Evolutionary conservation across 92 coral and sea anemone species (phyloP), one percentile per base, ranked within the genome.

Genomic region (Epizoanthus scotinus): DNA sequence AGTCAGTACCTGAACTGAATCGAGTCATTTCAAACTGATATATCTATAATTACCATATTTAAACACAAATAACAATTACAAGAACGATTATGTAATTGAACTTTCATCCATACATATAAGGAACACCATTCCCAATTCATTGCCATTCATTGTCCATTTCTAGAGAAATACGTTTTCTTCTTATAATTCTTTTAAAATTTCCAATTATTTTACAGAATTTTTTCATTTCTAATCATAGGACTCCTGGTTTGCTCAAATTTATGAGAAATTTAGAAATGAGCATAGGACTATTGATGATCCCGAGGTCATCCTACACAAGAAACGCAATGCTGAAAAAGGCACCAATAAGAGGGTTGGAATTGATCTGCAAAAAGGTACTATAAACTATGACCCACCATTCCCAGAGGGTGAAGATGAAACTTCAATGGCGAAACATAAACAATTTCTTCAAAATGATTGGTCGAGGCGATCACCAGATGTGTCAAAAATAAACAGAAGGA

Each of bases 361-460:
- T 1, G 74, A 70, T 21, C 52, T 83, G 3, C 57, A 87, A 19
- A 62, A 91, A 40, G 93, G 93, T 4, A 91, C 82, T 8, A 60
- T 92, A 0, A 92, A 89, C 67, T 92, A 93, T 93, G 90, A 86
- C 60, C 93, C 91, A 25, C 92, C 92, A 10, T 89, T 42, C 63
- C 88, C 92, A 63, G 96, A 91, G 44, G 93, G 93, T 6, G 93
- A 91, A n/a, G n/a, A n/a, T n/a, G n/a, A n/a, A n/a, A n/a, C n/a
- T n/a, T n/a, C n/a, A n/a, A n/a, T n/a, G n/a, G n/a, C n/a, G n/a
- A n/a, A n/a, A n/a, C n/a, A n/a, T n/a, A n/a, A n/a, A n/a, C n/a
- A n/a, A n/a, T n/a, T n/a, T n/a, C n/a, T n/a, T n/a, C n/a, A n/a
- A n/a, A n/a, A n/a, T n/a, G n/a, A n/a, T n/a, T n/a, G n/a, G 44